A percentile compares a stretch with the other conserved stretches of the same genome.
phyloP scores from a whole-genome alignment of 2,888 invertebrate species.

The Chorisops tibialis region DNA sequence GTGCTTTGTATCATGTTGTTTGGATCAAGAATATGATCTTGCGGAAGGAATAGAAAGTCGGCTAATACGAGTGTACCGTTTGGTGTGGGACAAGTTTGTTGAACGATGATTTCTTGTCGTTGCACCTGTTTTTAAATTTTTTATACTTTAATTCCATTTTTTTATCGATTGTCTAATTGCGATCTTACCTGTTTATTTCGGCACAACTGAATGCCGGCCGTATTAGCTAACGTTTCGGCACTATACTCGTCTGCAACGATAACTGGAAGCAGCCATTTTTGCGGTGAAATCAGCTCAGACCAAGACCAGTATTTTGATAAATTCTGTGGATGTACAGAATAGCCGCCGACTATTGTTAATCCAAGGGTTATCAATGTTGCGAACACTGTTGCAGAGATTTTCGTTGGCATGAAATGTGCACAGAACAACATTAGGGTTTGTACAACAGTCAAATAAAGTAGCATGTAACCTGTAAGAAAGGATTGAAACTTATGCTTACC shows the following conservation, averaged over 20 bases:
- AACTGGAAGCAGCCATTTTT: constrained; percentile 69
- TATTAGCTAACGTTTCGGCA: constrained; percentile 59
- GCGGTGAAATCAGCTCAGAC: constrained; percentile 68
- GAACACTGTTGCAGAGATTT: constrained; percentile 61
- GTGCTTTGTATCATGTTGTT: constrained; percentile 57
- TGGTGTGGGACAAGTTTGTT: constrained; percentile 74
- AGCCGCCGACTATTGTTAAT: constrained; percentile 64
- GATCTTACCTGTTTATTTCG: constrained; percentile 67
- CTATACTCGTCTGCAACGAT: constrained; percentile 65
- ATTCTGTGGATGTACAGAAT: constrained; percentile 65
- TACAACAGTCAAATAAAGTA: constrained; percentile 65
- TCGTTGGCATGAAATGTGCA: constrained; percentile 65
- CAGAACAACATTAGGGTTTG: constrained; percentile 67
- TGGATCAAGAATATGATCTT: constrained; percentile 56
- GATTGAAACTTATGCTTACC: neutral
- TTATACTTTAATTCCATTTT: neutral
- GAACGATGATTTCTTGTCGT: constrained; percentile 82
- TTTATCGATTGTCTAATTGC: neutral
- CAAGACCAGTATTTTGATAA: constrained; percentile 64
- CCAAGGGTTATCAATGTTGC: constrained; percentile 61
- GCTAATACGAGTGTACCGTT: constrained; percentile 71
- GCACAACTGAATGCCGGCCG: constrained; percentile 56
- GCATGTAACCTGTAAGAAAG: constrained; percentile 61
- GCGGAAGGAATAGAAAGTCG: constrained; percentile 54
- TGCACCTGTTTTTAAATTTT: constrained; percentile 60